A percentile compares a stretch with the other conserved stretches of the same genome.
Conservation (phyloP, 1,140 invertebrate species). For the Drusus annulatus region DNA sequence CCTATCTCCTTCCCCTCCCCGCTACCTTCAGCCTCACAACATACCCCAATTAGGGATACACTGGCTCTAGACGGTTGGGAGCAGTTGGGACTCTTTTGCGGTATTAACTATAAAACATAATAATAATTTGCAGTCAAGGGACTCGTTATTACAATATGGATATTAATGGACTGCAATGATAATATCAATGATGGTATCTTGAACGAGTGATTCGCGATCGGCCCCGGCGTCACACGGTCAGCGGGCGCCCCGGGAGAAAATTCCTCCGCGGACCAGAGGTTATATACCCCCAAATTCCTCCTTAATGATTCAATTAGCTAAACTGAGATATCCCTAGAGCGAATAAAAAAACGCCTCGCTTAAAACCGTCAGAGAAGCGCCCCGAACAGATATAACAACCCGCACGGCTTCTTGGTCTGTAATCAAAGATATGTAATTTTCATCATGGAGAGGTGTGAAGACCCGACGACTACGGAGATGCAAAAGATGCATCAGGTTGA, state of each 20-base stretch:
- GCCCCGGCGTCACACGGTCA: not conserved
- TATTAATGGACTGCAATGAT: no score
- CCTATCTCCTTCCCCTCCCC: no score
- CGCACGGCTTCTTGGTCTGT: slow-evolving; percentile 46
- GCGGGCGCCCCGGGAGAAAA: not conserved
- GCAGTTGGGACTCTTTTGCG: no score
- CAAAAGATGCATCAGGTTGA: no score
- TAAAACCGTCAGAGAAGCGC: slow-evolving; percentile 12
- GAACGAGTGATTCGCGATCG: not conserved
- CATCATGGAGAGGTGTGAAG: slow-evolving; percentile 58
- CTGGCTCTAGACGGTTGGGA: no score
- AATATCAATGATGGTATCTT: no score
- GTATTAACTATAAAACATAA: no score
- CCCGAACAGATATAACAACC: slow-evolving; percentile 50
- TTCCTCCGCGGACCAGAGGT: slow-evolving; percentile 42
- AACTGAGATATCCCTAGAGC: slow-evolving; percentile 52
- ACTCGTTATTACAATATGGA: no score
- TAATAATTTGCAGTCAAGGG: no score
- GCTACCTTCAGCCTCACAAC: no score
- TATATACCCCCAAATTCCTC: slow-evolving; percentile 52
- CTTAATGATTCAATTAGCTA: slow-evolving; percentile 59
- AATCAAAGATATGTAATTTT: slow-evolving; percentile 53
- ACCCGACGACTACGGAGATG: not conserved
- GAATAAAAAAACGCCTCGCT: slow-evolving; percentile 13
- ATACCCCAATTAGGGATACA: no score